Evolutionary conservation across 2,888 invertebrate genomes (phyloP).

Genomic region (Drosophila testacea): DNA sequence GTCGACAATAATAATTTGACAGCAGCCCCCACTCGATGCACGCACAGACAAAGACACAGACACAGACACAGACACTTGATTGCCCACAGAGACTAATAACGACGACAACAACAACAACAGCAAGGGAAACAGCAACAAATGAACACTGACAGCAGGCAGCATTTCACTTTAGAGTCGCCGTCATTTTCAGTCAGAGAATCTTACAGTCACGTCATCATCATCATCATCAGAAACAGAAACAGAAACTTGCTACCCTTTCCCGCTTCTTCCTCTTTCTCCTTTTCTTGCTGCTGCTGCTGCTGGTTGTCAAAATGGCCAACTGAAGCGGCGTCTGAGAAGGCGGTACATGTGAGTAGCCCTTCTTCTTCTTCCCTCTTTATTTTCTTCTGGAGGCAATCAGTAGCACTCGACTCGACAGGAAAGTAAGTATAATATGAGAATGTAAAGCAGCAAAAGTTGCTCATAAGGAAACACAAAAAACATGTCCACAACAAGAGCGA

Average conservation of each 20-base stretch:
- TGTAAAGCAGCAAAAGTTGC: slow-evolving; percentile 56
- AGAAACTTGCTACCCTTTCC: slow-evolving; percentile 32
- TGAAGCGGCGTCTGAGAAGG: slow-evolving; percentile 46
- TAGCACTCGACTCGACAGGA: slow-evolving; percentile 50
- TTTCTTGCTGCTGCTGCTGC: slow-evolving; percentile 28
- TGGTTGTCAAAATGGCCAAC: slow-evolving; percentile 73
- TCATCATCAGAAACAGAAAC: slow-evolving; percentile 46
- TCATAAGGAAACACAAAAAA: slow-evolving; percentile 30
- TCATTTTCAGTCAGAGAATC: slow-evolving; percentile 44
- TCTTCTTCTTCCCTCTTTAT: background rate
- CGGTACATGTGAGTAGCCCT: slow-evolving; percentile 51
- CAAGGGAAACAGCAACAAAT: slow-evolving; percentile 27
- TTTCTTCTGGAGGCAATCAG: slow-evolving; percentile 61
- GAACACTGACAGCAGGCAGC: slow-evolving; percentile 49
- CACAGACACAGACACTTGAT: slow-evolving; percentile 35
- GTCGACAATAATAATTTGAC: slow-evolving; percentile 51
- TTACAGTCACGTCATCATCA: slow-evolving; percentile 71
- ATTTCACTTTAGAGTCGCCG: slow-evolving; percentile 42
- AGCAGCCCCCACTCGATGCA: slow-evolving; percentile 45
- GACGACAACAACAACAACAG: slow-evolving; percentile 15
- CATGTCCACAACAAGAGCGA: slow-evolving; percentile 19
- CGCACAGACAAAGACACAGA: slow-evolving; percentile 17
- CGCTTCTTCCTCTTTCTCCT: slow-evolving; percentile 4
- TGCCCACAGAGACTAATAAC: slow-evolving; percentile 32
- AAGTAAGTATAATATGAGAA: slow-evolving; percentile 57